A percentile compares a stretch with the other conserved stretches of the same genome.
These are phyloP conservation scores for Deladenus siricidicola DNA, from an alignment of 2,888 invertebrate species.

Conservation along the genomic window DNA sequence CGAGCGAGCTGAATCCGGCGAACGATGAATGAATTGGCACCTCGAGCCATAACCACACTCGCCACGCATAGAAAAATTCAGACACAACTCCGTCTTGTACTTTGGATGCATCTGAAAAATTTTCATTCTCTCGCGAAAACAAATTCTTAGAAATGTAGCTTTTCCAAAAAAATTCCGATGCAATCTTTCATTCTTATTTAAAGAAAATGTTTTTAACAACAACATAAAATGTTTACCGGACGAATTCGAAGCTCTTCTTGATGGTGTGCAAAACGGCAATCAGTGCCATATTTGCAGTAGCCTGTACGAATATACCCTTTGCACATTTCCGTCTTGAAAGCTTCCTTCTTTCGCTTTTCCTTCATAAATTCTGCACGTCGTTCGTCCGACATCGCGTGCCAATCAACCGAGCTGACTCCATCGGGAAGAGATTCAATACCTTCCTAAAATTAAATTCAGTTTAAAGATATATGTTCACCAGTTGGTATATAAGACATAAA, in stretches of 20 bases:
- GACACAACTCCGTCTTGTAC: constrained; percentile 29
- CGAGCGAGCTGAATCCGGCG: background rate
- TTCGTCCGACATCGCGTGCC: constrained; percentile 9
- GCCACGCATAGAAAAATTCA: constrained; percentile 17
- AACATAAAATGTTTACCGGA: constrained; percentile 10
- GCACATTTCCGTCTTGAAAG: constrained; percentile 10
- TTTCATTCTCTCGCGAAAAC: background rate
- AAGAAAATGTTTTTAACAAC: background rate
- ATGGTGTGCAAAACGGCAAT: constrained; percentile 25
- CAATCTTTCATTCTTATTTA: background rate
- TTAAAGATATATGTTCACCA: no score
- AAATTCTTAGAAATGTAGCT: no score
- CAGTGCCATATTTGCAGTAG: constrained; percentile 15
- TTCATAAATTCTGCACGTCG: constrained; percentile 2
- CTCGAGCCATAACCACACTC: constrained; percentile 21
- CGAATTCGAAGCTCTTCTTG: constrained; percentile 16
- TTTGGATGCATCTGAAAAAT: constrained; percentile 28
- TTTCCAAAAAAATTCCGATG: background rate
- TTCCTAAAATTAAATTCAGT: no score
- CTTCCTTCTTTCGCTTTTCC: constrained; percentile 6
- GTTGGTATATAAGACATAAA: no score
- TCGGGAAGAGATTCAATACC: no score
- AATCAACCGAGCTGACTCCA: background rate
- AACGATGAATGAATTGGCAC: constrained; percentile 27
- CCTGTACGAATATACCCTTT: constrained; percentile 4